Conservation (phyloP, 2,113 vertebrate genomes). For the Cettia cetti region DNA sequence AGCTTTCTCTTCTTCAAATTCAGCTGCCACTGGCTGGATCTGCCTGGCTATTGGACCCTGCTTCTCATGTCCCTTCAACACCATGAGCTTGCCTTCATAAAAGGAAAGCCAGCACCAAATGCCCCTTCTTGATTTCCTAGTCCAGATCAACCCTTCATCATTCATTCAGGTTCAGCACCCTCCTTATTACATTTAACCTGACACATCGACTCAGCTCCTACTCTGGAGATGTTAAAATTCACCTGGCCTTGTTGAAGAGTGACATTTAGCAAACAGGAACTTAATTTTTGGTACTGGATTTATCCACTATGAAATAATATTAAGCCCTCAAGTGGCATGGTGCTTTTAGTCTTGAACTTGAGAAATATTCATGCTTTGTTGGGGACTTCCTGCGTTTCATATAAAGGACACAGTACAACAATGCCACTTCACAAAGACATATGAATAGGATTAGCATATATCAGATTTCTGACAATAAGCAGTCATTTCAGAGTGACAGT, state of each 20-base stretch:
- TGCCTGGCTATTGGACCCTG: neutral
- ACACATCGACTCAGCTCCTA: fast-evolving
- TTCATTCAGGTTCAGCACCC: neutral
- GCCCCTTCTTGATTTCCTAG: neutral
- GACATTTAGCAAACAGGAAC: neutral
- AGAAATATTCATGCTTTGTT: neutral
- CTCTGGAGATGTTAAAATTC: neutral
- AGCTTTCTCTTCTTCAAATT: neutral
- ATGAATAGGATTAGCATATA: neutral
- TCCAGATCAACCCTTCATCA: neutral
- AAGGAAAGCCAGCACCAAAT: neutral
- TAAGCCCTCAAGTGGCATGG: neutral
- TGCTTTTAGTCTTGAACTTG: neutral
- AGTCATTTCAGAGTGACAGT: neutral
- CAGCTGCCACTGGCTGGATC: neutral
- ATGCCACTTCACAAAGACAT: neutral
- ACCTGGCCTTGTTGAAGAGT: neutral
- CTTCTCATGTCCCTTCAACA: neutral
- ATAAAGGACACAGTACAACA: neutral
- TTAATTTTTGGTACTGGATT: neutral
- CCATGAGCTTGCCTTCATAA: neutral
- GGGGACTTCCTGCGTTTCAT: neutral
- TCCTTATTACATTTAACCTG: neutral
- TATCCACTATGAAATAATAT: neutral
- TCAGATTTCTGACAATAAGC: neutral